A percentile compares a stretch with the other conserved stretches of the same genome.
These are phyloP conservation scores for Antennarius striatus DNA, from an alignment of 2,113 vertebrate species.

Conservation along the genomic window DNA sequence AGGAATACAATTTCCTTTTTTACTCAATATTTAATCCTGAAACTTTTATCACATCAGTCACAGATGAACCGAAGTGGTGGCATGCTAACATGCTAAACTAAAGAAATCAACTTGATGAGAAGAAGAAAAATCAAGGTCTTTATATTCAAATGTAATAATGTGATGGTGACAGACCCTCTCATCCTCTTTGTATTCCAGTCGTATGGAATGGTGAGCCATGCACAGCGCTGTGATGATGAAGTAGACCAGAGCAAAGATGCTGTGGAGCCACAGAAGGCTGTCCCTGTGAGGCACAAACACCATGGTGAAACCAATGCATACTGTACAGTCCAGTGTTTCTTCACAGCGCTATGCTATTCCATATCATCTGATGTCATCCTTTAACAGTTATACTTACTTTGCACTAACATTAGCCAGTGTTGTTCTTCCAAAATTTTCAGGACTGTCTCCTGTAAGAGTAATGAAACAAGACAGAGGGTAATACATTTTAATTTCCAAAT, in stretches of 20 bases:
- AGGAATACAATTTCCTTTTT: no score
- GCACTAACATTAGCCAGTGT: conserved; percentile 92
- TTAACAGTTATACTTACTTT: conserved; percentile 81
- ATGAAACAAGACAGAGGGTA: conserved; percentile 57
- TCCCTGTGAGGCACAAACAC: conserved; percentile 77
- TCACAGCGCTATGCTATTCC: conserved; percentile 34
- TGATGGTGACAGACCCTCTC: conserved; percentile 83
- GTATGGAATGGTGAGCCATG: conserved; percentile 91
- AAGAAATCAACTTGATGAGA: background rate
- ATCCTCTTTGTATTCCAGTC: conserved; percentile 87
- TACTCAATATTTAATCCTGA: no score
- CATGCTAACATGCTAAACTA: background rate
- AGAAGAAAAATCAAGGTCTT: background rate
- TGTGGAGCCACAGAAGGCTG: conserved; percentile 91
- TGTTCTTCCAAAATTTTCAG: conserved; percentile 92
- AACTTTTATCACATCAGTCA: background rate
- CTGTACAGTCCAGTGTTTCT: background rate
- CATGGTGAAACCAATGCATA: background rate
- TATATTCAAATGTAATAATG: background rate
- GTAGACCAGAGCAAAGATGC: conserved; percentile 90
- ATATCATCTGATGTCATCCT: conserved; percentile 33
- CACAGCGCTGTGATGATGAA: conserved; percentile 88
- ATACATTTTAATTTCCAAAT: conserved; percentile 39
- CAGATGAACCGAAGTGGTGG: background rate
- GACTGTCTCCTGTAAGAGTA: conserved; percentile 84